A percentile compares a stretch with the other conserved stretches of the same genome.
Evolutionary conservation across 2,113 vertebrate genomes (phyloP).

Genomic region (Lutjanus erythropterus): DNA sequence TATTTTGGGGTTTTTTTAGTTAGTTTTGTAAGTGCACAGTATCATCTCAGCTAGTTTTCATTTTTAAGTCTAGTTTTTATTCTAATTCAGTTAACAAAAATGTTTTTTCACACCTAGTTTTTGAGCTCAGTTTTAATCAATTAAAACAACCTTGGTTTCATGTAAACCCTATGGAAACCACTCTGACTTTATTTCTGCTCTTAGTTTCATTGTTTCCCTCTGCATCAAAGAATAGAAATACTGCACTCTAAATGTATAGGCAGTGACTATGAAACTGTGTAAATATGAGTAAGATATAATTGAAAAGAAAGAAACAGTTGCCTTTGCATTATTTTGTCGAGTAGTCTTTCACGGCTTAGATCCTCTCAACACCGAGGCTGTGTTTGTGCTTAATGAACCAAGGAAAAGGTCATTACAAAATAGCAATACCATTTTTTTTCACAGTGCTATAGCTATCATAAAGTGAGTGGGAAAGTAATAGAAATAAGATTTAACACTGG

Average conservation of each 20-base stretch:
- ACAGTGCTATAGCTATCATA: constrained; percentile 75
- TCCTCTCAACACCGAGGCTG: constrained; percentile 61
- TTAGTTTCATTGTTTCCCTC: not conserved
- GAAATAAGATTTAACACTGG: constrained; percentile 82
- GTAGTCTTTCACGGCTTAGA: constrained; percentile 63
- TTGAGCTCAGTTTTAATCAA: no score
- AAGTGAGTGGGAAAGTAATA: constrained; percentile 77
- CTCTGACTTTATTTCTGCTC: not conserved
- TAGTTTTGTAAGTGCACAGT: no score
- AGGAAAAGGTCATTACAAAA: constrained; percentile 79
- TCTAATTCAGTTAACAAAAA: no score
- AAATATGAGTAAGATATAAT: constrained; percentile 64
- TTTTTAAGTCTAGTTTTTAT: no score
- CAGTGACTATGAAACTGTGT: constrained; percentile 20
- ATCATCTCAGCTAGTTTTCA: no score
- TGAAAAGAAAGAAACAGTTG: constrained; percentile 59
- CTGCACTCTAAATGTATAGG: constrained; percentile 10
- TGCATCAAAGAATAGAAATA: not conserved
- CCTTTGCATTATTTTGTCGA: constrained; percentile 67
- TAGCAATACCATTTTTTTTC: constrained; percentile 74
- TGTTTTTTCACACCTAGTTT: no score
- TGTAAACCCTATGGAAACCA: not conserved
- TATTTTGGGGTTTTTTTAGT: no score
- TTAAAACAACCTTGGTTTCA: no score
- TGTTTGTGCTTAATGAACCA: constrained; percentile 82